A percentile compares a stretch with the other conserved stretches of the same genome.
phyloP scores from a whole-genome alignment of 2,113 vertebrate species.

The Mus pahari region DNA sequence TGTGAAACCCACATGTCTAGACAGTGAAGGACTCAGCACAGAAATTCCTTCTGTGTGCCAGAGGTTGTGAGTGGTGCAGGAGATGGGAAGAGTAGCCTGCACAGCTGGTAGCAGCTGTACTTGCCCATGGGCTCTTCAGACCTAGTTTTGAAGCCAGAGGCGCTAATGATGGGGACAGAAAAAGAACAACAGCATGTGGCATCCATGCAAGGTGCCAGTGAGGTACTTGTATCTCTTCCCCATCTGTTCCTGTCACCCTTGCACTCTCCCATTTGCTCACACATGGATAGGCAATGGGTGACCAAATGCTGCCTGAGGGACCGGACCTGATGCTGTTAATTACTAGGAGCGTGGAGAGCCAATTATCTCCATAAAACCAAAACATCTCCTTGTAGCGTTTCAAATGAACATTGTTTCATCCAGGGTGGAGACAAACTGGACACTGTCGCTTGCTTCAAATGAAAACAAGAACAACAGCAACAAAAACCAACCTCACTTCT shows the following conservation, averaged over 20 bases:
- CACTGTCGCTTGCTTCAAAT: slow-evolving; percentile 48
- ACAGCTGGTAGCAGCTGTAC: slow-evolving; percentile 12
- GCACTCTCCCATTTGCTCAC: slow-evolving; percentile 84
- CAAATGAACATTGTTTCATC: slow-evolving; percentile 80
- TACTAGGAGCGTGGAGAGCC: slow-evolving; percentile 68
- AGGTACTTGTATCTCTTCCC: slow-evolving; percentile 76
- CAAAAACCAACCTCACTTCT: slow-evolving; percentile 4
- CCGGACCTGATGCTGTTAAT: slow-evolving; percentile 84
- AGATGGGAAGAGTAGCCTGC: background rate
- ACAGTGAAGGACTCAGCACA: slow-evolving; percentile 32
- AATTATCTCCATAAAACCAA: slow-evolving; percentile 77
- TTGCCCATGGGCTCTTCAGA: slow-evolving; percentile 26
- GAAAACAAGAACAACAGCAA: background rate
- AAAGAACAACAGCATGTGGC: slow-evolving; percentile 61
- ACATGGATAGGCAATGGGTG: slow-evolving; percentile 78
- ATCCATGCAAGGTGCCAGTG: slow-evolving; percentile 72
- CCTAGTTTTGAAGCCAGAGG: slow-evolving; percentile 56
- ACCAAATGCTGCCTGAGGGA: slow-evolving; percentile 85
- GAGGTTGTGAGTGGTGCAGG: background rate
- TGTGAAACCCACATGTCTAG: slow-evolving; percentile 55
- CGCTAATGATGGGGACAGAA: slow-evolving; percentile 25
- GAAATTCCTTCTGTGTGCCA: background rate
- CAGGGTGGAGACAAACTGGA: slow-evolving; percentile 73
- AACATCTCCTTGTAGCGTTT: slow-evolving; percentile 74
- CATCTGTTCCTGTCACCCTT: slow-evolving; percentile 71